Base-by-base conservation (phyloP, 2,797 vertebrate species). In the Leuciscus waleckii region DNA sequence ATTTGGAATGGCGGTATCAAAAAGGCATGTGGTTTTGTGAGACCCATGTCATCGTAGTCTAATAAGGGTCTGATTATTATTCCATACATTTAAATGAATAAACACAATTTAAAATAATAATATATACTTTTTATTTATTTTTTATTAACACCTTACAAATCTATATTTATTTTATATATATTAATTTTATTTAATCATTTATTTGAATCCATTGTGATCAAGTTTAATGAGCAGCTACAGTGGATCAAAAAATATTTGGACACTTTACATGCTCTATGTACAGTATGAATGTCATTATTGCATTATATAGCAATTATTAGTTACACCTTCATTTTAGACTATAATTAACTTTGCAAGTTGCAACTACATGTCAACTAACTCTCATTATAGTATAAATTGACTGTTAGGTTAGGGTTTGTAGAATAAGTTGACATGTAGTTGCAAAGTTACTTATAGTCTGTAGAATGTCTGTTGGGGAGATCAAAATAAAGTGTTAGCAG, bases 21-120 rank as follows among this genome's bases (percentile, higher is more conserved):
- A 68, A 84, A 79, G 67, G 43, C 51, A 81, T 83, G 84, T 74
- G 14, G 23, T 46, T 74, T 75, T 54, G 79, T 82, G 23, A 85
- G 37, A 49, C 51, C n/a, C 23, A 35, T 56, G 13, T 61, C 16
- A 76, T 56, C 6, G 29, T 51, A 46, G 26, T 79, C n/a, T 56
- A 58, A 76, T 58, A n/a, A 39, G 26, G 63, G 63, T 85, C 14
- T 74, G 63, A 32, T 65, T 65, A 17, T 65, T 17, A 32, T 17
- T 65, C 63, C 63, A 32, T 17, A 32, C 7, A 29, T 63, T 1
- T 56, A 68, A 16, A 73, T 7, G 1, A 54, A 51, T 23, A 35
- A 75, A 76, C n/a, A 76, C 11, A 56, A 19, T 41, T 70, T 13
- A 10, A 69, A 69, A 39, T 13, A 39, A 69, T 39, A 11, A 23